Percentiles rank a stretch among this genome's conserved stretches.
These are phyloP conservation scores for Scopus umbretta DNA, from an alignment of 2,113 vertebrate species.

Conservation along the genomic window DNA sequence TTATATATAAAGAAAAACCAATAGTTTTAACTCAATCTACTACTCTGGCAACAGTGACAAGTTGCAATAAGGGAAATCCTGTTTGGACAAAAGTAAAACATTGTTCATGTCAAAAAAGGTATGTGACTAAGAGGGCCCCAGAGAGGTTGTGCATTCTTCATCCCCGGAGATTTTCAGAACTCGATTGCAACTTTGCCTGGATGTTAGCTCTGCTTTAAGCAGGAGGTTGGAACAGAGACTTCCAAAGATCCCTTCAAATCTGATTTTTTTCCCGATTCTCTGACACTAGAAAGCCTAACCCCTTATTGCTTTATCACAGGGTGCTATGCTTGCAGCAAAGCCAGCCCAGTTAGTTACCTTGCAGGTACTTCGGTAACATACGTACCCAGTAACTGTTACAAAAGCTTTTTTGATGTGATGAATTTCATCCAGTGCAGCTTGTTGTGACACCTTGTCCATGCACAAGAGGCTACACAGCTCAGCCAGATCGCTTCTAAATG, in stretches of 20 bases:
- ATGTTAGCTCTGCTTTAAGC: background rate
- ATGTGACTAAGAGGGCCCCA: background rate
- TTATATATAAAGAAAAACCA: background rate
- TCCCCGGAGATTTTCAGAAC: background rate
- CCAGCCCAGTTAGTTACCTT: background rate
- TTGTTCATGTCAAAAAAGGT: background rate
- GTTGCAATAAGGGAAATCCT: background rate
- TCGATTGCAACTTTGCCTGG: background rate
- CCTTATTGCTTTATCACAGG: background rate
- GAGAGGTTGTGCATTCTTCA: background rate
- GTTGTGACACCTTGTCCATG: background rate
- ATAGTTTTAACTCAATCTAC: background rate
- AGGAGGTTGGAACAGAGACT: background rate
- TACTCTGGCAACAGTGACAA: background rate
- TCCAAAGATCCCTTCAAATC: background rate
- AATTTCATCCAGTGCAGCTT: background rate
- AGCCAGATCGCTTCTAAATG: rapidly evolving
- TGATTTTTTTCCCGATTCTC: background rate
- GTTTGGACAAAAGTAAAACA: background rate
- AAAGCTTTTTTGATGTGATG: background rate
- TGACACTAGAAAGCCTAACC: background rate
- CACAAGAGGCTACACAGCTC: slow-evolving; percentile 50
- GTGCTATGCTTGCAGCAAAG: background rate
- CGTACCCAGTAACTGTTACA: background rate
- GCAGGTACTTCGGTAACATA: background rate